Evolutionary conservation across 2,888 invertebrate genomes (phyloP).

Genomic region (Thumatha senex): DNA sequence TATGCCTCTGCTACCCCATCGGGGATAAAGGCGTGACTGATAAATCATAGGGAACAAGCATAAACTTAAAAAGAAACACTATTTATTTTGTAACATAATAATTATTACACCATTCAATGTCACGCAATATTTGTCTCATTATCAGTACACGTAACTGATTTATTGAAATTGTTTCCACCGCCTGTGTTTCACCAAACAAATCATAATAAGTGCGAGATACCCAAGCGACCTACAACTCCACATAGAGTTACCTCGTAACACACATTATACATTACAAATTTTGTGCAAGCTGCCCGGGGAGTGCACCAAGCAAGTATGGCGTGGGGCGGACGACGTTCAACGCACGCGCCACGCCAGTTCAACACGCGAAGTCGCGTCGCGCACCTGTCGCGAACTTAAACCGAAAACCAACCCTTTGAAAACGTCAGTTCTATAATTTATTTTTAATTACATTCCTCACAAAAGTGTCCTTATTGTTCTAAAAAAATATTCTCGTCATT

Average conservation of each 20-base stretch:
- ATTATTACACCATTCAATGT: no score
- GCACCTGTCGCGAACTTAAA: slow-evolving; percentile 60
- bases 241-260: slow-evolving; percentile 68
- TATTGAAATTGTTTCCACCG: slow-evolving; percentile 19
- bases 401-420: slow-evolving; percentile 33
- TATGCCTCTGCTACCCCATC: no score
- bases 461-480: slow-evolving; percentile 1
- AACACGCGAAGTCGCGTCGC: slow-evolving; percentile 72
- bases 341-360: slow-evolving; percentile 61
- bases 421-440: slow-evolving; percentile 39
- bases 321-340: slow-evolving; percentile 44
- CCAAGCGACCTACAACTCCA: slow-evolving; percentile 63
- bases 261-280: slow-evolving; percentile 63
- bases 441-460: slow-evolving; percentile 18
- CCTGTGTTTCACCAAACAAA: slow-evolving; percentile 38
- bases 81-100: no score
- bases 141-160: slow-evolving; percentile 15
- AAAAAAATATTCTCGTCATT: slow-evolving; percentile 18
- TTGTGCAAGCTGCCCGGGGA: slow-evolving; percentile 52
- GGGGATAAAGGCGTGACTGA: no score
- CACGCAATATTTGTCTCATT: no score
- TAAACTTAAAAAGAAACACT: no score
- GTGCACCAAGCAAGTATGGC: slow-evolving; percentile 24
- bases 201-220: slow-evolving; percentile 38
- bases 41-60: no score